phyloP scores from a whole-genome alignment of 2,888 invertebrate species.

The Tenthredo amoena region DNA sequence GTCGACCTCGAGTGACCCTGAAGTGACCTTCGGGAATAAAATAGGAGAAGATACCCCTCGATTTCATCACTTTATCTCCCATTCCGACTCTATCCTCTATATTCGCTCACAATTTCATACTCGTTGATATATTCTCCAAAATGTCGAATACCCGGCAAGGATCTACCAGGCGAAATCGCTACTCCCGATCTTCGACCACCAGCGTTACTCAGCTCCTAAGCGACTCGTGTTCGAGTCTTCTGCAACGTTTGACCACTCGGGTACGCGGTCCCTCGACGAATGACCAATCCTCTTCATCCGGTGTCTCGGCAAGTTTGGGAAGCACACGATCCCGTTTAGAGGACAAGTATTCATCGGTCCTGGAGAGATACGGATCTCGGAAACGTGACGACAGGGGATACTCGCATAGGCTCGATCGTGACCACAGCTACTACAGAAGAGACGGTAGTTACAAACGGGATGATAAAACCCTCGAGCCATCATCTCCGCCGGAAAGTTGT shows the following conservation, averaged over 20 bases:
- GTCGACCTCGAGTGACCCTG: slow-evolving; percentile 46
- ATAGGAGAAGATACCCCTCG: neutral
- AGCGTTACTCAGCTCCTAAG: slow-evolving; percentile 93
- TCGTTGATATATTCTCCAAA: neutral
- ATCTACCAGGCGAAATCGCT: slow-evolving; percentile 84
- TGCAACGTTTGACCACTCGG: slow-evolving; percentile 88
- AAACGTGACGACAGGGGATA: slow-evolving; percentile 74
- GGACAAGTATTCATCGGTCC: slow-evolving; percentile 88
- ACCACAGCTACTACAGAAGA: slow-evolving; percentile 63
- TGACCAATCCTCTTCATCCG: slow-evolving; percentile 23
- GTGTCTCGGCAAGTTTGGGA: slow-evolving; percentile 75
- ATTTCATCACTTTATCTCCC: neutral
- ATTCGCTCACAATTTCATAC: neutral
- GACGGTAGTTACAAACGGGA: slow-evolving; percentile 71
- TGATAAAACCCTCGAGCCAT: slow-evolving; percentile 86
- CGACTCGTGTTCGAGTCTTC: slow-evolving; percentile 92
- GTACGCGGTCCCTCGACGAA: slow-evolving; percentile 85
- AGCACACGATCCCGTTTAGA: slow-evolving; percentile 86
- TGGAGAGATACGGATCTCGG: slow-evolving; percentile 84
- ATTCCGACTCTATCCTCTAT: neutral
- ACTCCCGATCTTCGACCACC: slow-evolving; percentile 88
- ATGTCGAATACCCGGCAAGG: slow-evolving; percentile 68
- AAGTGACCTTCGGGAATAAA: slow-evolving; percentile 34
- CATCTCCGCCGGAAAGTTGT: slow-evolving; percentile 77
- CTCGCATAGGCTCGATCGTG: slow-evolving; percentile 60